Conservation (phyloP, 1,140 invertebrate species). For the Papilio machaon region DNA sequence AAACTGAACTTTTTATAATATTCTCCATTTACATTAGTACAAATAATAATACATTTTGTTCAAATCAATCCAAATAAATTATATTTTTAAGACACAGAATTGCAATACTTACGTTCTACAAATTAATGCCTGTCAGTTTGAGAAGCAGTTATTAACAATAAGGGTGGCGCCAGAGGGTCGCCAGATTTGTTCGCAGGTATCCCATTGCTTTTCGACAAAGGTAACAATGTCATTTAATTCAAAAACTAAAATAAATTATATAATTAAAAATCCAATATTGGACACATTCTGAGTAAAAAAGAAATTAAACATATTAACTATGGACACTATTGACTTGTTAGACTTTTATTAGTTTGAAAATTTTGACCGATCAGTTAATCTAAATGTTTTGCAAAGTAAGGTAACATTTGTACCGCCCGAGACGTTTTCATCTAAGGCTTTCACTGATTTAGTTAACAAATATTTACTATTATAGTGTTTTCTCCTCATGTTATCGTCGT, state of each 20-base stretch:
- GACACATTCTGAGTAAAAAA: background rate
- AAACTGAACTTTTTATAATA: no score
- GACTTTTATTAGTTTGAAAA: conserved; percentile 40
- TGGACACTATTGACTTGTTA: conserved; percentile 28
- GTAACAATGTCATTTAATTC: conserved; percentile 42
- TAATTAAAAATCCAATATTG: background rate
- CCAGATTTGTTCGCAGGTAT: conserved; percentile 66
- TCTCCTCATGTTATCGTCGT: conserved; percentile 52
- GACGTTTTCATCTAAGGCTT: conserved; percentile 69
- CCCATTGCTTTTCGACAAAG: conserved; percentile 48
- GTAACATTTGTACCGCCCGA: conserved; percentile 69
- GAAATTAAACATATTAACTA: background rate
- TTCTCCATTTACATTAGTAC: no score
- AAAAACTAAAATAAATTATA: conserved; percentile 33
- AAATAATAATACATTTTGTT: no score
- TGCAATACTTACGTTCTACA: background rate
- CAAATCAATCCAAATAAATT: background rate
- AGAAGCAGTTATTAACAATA: conserved; percentile 48
- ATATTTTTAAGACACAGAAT: background rate
- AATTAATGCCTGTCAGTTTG: conserved; percentile 51
- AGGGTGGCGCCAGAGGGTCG: conserved; percentile 67
- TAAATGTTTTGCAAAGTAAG: conserved; percentile 76
- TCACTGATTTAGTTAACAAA: conserved; percentile 68
- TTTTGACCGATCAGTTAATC: conserved; percentile 60
- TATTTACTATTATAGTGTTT: conserved; percentile 65